phyloP scores from a whole-genome alignment of 2,797 vertebrate species.

The Acanthis flammea region DNA sequence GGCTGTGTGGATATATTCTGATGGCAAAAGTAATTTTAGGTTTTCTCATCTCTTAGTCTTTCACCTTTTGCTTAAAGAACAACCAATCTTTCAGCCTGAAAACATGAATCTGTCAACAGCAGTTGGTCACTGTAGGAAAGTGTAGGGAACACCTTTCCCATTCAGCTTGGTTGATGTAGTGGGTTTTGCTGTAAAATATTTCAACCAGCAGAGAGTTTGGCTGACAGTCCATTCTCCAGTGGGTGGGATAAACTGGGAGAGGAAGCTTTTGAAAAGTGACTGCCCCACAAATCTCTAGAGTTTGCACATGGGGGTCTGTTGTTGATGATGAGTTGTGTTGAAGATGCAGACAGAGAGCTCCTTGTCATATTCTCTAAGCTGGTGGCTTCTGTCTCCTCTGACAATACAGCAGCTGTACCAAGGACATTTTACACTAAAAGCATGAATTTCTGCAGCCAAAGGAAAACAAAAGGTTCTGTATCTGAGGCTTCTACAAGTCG shows the following conservation, averaged over 20 bases:
- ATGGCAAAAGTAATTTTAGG: background rate
- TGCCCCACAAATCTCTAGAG: background rate
- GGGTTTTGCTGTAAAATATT: background rate
- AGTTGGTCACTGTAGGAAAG: background rate
- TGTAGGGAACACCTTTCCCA: background rate
- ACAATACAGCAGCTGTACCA: background rate
- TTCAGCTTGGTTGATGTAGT: rapidly evolving
- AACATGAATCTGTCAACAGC: background rate
- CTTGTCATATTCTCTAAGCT: background rate
- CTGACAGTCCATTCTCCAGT: background rate
- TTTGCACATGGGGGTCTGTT: background rate
- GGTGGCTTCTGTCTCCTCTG: background rate
- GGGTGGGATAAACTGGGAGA: background rate
- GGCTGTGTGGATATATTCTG: background rate
- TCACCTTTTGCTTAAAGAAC: too few species aligned
- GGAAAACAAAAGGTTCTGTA: background rate
- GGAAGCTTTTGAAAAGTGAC: background rate
- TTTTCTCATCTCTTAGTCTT: background rate
- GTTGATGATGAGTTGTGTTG: background rate
- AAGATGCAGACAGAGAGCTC: background rate
- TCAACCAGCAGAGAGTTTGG: background rate
- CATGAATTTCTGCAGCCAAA: background rate
- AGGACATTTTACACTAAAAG: background rate
- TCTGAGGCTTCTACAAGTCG: background rate
- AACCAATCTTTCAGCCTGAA: background rate